Percentiles rank a stretch among this genome's conserved stretches.
phyloP scores from a whole-genome alignment of 2,888 invertebrate species.

The Timema podura region DNA sequence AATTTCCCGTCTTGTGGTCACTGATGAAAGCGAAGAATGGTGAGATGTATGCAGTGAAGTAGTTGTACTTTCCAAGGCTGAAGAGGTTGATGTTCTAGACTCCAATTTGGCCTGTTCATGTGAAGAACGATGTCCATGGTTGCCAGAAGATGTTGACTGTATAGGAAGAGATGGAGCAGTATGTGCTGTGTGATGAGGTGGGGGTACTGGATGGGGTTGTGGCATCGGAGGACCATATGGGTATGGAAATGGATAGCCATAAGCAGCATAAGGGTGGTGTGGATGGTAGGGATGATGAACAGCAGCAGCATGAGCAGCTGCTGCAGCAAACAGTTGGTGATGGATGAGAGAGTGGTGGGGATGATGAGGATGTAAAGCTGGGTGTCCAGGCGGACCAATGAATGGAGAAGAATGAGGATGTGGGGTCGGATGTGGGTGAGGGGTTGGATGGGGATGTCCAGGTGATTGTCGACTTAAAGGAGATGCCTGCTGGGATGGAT shows the following conservation, averaged over 20 bases:
- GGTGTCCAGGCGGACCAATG: conserved; percentile 52
- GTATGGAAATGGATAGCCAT: conserved; percentile 66
- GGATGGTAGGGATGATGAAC: conserved; percentile 64
- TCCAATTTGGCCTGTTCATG: conserved; percentile 26
- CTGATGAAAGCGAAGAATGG: conserved; percentile 61
- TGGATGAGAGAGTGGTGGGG: conserved; percentile 69
- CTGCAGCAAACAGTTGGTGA: conserved; percentile 59
- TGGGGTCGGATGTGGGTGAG: conserved; percentile 39
- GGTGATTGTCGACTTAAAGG: conserved; percentile 46
- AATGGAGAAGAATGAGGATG: conserved; percentile 50
- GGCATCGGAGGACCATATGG: conserved; percentile 62
- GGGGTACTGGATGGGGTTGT: conserved; percentile 63
- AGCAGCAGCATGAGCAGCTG: conserved; percentile 55
- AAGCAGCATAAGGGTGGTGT: conserved; percentile 50
- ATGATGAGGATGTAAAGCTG: conserved; percentile 51
- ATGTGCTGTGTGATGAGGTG: conserved; percentile 28
- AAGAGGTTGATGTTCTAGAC: conserved; percentile 45
- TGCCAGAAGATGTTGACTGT: conserved; percentile 18
- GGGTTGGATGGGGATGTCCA: conserved; percentile 37
- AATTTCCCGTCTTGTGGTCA: conserved; percentile 54
- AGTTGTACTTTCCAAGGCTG: conserved; percentile 56
- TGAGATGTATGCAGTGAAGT: conserved; percentile 66
- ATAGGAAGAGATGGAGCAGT: conserved; percentile 17
- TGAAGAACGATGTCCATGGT: conserved; percentile 16
- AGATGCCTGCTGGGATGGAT: conserved; percentile 69